Percentiles rank a stretch among this genome's conserved stretches.
phyloP scores from a whole-genome alignment of 2,113 vertebrate species.

The Rhynchomys soricoides region DNA sequence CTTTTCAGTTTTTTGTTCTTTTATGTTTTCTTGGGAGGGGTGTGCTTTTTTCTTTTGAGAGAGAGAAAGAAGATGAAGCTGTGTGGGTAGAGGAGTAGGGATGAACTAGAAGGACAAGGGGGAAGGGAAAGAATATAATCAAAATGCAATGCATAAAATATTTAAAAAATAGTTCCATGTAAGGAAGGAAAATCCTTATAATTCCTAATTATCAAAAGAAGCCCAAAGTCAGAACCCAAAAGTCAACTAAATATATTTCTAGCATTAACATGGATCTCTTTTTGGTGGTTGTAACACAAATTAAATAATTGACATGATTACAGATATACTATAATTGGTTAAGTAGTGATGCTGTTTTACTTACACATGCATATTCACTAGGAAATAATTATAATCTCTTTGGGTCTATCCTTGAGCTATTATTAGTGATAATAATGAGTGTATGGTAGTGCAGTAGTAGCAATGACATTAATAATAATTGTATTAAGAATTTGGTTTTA shows the following conservation, averaged over 20 bases:
- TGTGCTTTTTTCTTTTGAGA: neutral
- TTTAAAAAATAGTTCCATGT: neutral
- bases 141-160: neutral
- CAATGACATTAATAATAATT: slow-evolving; percentile 48
- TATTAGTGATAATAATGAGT: slow-evolving; percentile 53
- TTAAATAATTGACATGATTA: slow-evolving; percentile 14
- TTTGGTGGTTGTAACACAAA: slow-evolving; percentile 23
- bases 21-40: neutral
- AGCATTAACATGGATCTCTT: slow-evolving; percentile 40
- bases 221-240: neutral
- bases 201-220: neutral
- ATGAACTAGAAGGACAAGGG: neutral
- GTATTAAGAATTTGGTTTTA: slow-evolving; percentile 40
- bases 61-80: neutral
- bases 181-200: neutral
- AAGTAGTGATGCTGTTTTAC: neutral
- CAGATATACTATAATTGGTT: neutral
- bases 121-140: neutral
- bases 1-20: neutral
- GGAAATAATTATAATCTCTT: slow-evolving; percentile 56
- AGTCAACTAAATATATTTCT: slow-evolving; percentile 40
- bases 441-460: neutral
- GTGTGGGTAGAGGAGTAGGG: neutral
- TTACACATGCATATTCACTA: neutral
- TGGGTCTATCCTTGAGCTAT: neutral